Conservation (phyloP, 2,888 invertebrate species). For the Rhingia rostrata region DNA sequence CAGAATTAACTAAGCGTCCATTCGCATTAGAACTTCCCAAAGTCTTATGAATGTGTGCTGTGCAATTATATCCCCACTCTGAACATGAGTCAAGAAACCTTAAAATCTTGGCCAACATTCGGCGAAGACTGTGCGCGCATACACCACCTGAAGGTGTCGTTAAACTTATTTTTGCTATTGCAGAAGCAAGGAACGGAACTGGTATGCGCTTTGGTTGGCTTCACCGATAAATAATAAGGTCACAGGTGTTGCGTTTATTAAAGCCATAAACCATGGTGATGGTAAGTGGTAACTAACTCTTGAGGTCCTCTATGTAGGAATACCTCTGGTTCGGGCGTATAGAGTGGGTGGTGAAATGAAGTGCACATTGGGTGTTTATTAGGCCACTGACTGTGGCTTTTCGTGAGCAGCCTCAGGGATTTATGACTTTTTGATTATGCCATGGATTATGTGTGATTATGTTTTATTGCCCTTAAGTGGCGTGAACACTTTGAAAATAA, state of each 20-base stretch:
- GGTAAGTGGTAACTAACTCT: conserved; percentile 68
- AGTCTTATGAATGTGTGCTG: background rate
- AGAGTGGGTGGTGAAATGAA: conserved; percentile 49
- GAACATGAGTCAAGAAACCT: conserved; percentile 17
- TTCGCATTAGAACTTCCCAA: conserved; percentile 28
- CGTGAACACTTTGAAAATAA: conserved; percentile 66
- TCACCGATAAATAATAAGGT: conserved; percentile 69
- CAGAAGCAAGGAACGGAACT: conserved; percentile 5
- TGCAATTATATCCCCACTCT: background rate
- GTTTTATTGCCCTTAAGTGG: conserved; percentile 70
- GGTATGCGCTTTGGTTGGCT: conserved; percentile 42
- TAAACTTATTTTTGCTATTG: conserved; percentile 38
- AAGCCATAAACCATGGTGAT: conserved; percentile 71
- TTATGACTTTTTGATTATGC: conserved; percentile 74
- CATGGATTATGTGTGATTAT: conserved; percentile 72
- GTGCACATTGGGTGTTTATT: conserved; percentile 73
- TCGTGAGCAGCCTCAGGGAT: conserved; percentile 62
- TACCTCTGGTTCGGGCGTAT: background rate
- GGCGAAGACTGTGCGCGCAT: background rate
- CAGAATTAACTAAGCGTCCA: conserved; percentile 22
- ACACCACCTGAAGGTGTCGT: conserved; percentile 62
- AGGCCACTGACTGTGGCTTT: conserved; percentile 64
- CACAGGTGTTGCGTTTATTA: conserved; percentile 74
- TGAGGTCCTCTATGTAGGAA: conserved; percentile 29
- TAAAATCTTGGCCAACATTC: conserved; percentile 39